Evolutionary conservation across 2,888 invertebrate species (phyloP), one percentile per base, ranked within the genome.

Genomic region (Seira musarum): DNA sequence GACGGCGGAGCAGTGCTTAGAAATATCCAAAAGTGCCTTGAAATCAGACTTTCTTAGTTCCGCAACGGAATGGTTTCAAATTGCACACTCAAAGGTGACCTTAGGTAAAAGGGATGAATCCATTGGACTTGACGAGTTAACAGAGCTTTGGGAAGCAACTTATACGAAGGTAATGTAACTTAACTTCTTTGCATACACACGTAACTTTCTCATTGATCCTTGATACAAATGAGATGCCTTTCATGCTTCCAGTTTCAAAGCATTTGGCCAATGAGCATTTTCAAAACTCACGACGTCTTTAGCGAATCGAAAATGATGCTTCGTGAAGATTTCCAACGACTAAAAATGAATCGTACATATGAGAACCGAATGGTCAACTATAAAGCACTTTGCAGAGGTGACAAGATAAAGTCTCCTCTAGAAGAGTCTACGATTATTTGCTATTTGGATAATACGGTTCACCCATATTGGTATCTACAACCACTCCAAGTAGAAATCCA

Each of bases 331-430:
- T 78, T 78, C 46, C 21, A 71, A 13, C 17, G 19, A 8, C 2
- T 19, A n/a, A 78, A 71, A 66, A 17, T 0, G 15, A 80, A 80
- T 19, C 25, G 57, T 21, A 80, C 74, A 19, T 46, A 21, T 21
- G 69, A 74, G 10, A 40, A 81, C 57, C 22, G 57, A 0, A 15
- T 53, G 15, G 17, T 49, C 10, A 78, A 73, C 46, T 81, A 63
- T 21, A 77, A 66, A 64, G 75, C 81, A 2, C 46, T 81, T 13
- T 81, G 81, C 19, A 40, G 81, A 49, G 81, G 81, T 1, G 81
- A 81, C 6, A 15, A 61, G 1, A 35, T 77, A n/a, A 22, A 24
- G n/a, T 22, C 8, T 2, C 30, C 30, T 30, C 8, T 57, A 13
- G 22, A 53, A n/a, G 15, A 22, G 19, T 17, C 60, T 13, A 2